Evolutionary conservation across 2,797 vertebrate species (phyloP), one percentile per base, ranked within the genome.

Genomic region (Pampus argenteus): DNA sequence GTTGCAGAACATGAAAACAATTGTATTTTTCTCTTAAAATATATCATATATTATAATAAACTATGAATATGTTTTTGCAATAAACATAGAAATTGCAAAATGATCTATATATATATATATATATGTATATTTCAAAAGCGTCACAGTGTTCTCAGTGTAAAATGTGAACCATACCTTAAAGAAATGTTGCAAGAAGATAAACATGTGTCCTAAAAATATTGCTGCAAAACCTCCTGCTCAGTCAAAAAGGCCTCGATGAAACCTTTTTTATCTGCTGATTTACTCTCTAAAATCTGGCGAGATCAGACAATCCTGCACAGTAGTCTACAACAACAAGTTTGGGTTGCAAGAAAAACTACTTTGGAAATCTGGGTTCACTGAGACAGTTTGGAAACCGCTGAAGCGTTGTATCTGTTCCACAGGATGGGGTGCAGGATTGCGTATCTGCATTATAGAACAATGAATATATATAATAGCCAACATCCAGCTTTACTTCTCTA

Each of bases 281-380:
- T 66, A 38, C 51, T 67, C 59, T 57, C 44, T 57, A 18, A 74
- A 74, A 63, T 18, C 55, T 68, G 58, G 31, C 71, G 58, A 71
- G 73, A 66, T 70, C 40, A 68, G 45, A 22, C 6, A 4, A 3
- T 49, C 75, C 73, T 64, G 64, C 79, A 85, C 81, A 66, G 78
- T 81, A 85, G 85, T 83, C 80, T 66, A 71, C 74, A 71, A 72
- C 78, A 83, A 83, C 78, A 86, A 78, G 70, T 86, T 71, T 70
- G 58, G 75, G 75, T 81, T 81, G 74, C 58, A 62, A 79, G 79
- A 84, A 78, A 90, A 87, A 85, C 79, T 61, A 82, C 86, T 83
- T 65, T 82, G 83, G 64, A 86, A 89, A 86, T 78, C 23, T 81
- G 69, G 28, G 78, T 80, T 80, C 65, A 36, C 40, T 17, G 74